Evolutionary conservation across 1,140 invertebrate genomes (phyloP).

Genomic region (Diorhabda carinulata): DNA sequence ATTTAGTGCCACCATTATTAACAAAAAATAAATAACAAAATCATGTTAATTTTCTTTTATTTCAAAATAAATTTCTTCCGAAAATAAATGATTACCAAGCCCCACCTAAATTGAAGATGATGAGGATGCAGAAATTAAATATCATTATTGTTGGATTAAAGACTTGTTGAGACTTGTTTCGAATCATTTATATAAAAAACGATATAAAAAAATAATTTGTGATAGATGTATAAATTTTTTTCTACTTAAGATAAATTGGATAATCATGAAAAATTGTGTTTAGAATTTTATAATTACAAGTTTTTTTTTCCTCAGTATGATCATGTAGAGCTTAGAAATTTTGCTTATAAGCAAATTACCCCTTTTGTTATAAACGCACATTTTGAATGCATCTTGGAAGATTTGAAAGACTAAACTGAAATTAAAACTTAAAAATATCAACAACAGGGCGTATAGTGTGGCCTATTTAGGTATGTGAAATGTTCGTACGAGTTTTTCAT

Average conservation of each 20-base stretch:
- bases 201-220: too few relatives aligned
- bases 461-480: not conserved
- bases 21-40: not conserved
- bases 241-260: too few relatives aligned
- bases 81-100: conserved; percentile 8
- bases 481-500: not conserved
- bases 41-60: conserved; percentile 5
- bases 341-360: too few relatives aligned
- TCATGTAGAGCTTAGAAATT: too few relatives aligned
- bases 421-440: not conserved
- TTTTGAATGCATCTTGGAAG: too few relatives aligned
- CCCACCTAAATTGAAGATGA: not conserved
- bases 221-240: too few relatives aligned
- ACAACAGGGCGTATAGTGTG: not conserved
- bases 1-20: not conserved
- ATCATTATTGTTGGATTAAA: conserved; percentile 8
- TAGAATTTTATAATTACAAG: too few relatives aligned
- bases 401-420: too few relatives aligned
- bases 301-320: too few relatives aligned
- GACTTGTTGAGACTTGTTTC: not conserved
- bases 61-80: conserved; percentile 10
- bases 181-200: too few relatives aligned
- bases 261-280: too few relatives aligned
- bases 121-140: not conserved
- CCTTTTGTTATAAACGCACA: too few relatives aligned